Evolutionary conservation across 2,113 vertebrate genomes (phyloP).

Genomic region (Cyanocitta stelleri): DNA sequence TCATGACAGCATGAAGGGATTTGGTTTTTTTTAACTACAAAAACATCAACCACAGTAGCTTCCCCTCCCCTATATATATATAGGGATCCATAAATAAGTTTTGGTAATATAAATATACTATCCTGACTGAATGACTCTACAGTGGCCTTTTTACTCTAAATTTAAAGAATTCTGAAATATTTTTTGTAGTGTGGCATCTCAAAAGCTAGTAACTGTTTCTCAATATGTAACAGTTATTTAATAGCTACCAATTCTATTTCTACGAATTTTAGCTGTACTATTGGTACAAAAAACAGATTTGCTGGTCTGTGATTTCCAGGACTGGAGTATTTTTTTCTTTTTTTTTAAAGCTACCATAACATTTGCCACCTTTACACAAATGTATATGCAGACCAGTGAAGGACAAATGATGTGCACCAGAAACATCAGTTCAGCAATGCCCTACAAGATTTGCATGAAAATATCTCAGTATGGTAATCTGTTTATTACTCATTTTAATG

Average conservation of each 20-base stretch:
- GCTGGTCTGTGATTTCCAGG: background rate
- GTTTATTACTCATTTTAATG: background rate
- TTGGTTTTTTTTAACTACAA: background rate
- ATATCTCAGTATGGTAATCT: background rate
- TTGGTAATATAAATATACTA: background rate
- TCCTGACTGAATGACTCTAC: background rate
- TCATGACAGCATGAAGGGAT: background rate
- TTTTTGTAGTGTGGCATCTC: background rate
- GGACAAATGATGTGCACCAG: background rate
- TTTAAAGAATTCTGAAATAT: background rate
- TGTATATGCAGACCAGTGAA: background rate
- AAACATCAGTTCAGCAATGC: background rate
- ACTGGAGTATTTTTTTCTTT: background rate
- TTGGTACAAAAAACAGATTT: background rate
- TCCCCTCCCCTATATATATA: background rate
- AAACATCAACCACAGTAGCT: background rate
- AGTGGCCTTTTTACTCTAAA: background rate
- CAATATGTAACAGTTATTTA: background rate
- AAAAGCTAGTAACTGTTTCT: background rate
- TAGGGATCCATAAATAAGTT: background rate
- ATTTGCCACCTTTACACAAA: background rate
- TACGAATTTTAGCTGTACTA: background rate
- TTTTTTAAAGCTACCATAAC: background rate
- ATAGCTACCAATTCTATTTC: background rate
- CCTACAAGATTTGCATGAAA: background rate